Percentiles rank a stretch among this genome's conserved stretches.
Evolutionary conservation across 2,113 vertebrate genomes (phyloP).

Genomic region (Heloderma charlesbogerti): DNA sequence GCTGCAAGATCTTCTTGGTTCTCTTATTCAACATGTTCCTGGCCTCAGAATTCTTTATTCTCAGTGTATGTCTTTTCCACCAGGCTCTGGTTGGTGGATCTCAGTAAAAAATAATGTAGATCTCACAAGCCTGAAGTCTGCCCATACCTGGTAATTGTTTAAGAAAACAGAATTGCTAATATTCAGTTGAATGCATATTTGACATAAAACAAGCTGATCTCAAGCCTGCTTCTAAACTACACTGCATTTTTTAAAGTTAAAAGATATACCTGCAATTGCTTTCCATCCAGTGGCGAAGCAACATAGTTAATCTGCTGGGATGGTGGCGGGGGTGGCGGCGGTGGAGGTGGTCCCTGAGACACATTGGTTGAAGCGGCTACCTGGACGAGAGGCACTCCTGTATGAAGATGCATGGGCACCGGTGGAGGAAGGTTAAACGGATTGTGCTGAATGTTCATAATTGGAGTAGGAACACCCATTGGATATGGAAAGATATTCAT

Average conservation of each 20-base stretch:
- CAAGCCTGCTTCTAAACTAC: not conserved
- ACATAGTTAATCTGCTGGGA: conserved; percentile 89
- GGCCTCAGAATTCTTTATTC: too few species aligned
- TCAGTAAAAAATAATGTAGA: too few species aligned
- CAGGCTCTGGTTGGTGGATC: too few species aligned
- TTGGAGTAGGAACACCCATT: conserved; percentile 82
- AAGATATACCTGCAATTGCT: conserved; percentile 85
- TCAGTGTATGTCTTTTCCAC: too few species aligned
- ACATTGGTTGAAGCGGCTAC: conserved; percentile 83
- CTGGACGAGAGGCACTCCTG: conserved; percentile 88
- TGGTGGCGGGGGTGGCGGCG: conserved; percentile 94
- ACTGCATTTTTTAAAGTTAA: conserved; percentile 36
- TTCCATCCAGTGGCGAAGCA: conserved; percentile 84
- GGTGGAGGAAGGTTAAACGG: conserved; percentile 86
- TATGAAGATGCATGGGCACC: conserved; percentile 89
- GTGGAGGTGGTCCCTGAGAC: conserved; percentile 92
- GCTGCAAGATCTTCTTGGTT: too few species aligned
- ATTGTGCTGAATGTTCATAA: conserved; percentile 86
- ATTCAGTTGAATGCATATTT: conserved; percentile 4
- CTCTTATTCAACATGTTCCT: too few species aligned
- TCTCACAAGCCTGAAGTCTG: too few species aligned
- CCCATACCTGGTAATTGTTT: not conserved
- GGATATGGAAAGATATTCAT: conserved; percentile 81
- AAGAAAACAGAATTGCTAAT: conserved; percentile 43
- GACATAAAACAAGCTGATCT: conserved; percentile 19